Conservation (phyloP, 2,113 vertebrate species). For the Gopherus flavomarginatus region DNA sequence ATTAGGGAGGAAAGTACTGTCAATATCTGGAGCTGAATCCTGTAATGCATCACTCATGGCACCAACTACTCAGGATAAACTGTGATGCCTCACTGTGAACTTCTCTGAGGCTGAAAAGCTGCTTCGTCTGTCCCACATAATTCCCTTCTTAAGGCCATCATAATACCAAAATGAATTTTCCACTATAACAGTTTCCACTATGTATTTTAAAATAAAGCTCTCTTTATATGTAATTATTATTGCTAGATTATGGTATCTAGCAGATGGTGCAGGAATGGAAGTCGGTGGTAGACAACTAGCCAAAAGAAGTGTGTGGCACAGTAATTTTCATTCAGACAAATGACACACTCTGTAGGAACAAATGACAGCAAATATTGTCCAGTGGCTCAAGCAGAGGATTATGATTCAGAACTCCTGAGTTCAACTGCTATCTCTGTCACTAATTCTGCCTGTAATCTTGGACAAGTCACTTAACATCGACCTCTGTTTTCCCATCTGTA, state of each 20-base stretch:
- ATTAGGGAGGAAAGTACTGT: neutral
- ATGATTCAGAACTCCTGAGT: neutral
- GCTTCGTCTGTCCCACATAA: neutral
- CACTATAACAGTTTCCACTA: neutral
- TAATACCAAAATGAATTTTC: neutral
- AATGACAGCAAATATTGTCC: neutral
- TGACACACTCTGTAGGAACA: neutral
- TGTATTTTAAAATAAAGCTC: neutral
- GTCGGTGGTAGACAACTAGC: neutral
- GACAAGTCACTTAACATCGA: neutral
- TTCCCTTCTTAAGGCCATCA: neutral
- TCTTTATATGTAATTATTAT: fast-evolving
- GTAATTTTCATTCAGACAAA: neutral
- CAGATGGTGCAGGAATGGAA: neutral
- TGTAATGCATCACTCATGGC: neutral
- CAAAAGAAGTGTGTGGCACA: neutral
- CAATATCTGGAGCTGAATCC: neutral
- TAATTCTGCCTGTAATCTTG: neutral
- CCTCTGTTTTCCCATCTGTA: neutral
- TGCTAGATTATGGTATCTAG: neutral
- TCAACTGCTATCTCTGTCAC: neutral
- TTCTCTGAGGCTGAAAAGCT: neutral
- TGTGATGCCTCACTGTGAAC: fast-evolving
- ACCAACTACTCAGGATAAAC: neutral
- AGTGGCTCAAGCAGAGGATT: neutral